A percentile compares a stretch with the other conserved stretches of the same genome.
phyloP scores from a whole-genome alignment of 2,888 invertebrate genomes.

The Spatulosminthurus flaviceps region DNA sequence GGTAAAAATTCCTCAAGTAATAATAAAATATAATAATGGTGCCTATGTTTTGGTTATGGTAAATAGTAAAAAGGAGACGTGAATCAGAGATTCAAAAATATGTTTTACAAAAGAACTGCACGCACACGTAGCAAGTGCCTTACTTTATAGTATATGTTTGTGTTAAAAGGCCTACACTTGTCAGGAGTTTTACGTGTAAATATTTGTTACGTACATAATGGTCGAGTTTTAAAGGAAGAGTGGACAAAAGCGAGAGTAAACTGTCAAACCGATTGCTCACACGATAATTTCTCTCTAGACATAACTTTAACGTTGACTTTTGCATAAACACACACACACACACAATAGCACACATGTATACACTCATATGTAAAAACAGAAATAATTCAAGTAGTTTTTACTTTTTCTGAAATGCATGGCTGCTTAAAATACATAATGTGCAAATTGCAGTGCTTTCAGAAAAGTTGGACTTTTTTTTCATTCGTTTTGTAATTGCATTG shows the following conservation, averaged over 20 bases:
- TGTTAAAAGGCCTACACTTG: no score
- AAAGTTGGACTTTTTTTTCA: conserved; percentile 10
- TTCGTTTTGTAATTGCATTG: conserved; percentile 34
- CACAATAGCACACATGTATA: neutral
- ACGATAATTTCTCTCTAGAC: neutral
- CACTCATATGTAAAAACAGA: neutral
- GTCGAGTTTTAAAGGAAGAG: conserved; percentile 14
- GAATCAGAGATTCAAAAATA: no score
- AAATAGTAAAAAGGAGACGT: no score
- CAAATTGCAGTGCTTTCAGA: conserved; percentile 24
- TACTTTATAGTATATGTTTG: no score
- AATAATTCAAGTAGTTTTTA: conserved; percentile 31
- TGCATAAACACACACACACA: no score
- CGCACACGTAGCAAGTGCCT: no score
- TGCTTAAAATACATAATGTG: conserved; percentile 40
- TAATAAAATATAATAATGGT: no score
- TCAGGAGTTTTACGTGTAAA: no score
- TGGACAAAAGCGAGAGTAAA: conserved; percentile 38
- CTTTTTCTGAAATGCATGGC: conserved; percentile 34
- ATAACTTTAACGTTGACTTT: neutral
- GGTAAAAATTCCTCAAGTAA: no score
- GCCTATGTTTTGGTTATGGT: no score
- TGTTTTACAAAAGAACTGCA: no score
- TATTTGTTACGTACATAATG: no score
- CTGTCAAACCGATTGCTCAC: conserved; percentile 19